Evolutionary conservation across 2,797 vertebrate species (phyloP).

Genomic region (Notolabrus celidotus): DNA sequence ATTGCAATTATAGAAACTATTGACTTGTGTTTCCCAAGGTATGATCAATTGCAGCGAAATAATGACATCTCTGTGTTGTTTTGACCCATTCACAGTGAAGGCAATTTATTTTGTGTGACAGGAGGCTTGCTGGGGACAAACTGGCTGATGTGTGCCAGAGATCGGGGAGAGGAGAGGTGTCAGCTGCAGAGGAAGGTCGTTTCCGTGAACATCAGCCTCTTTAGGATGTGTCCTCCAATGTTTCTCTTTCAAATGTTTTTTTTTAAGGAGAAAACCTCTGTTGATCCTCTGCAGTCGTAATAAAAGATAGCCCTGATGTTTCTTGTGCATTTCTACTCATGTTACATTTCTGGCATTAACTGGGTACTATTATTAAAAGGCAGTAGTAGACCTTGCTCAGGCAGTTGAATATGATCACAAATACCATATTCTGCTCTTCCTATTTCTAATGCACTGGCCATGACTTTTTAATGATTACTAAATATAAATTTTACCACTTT

Average conservation of each 20-base stretch:
- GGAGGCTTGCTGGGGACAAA: conserved; percentile 82
- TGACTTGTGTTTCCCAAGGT: conserved; percentile 88
- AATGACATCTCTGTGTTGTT: conserved; percentile 89
- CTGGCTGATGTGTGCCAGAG: conserved; percentile 78
- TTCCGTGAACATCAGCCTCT: conserved; percentile 43
- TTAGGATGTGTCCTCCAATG: conserved; percentile 17
- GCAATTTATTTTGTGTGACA: conserved; percentile 90
- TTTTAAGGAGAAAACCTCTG: neutral
- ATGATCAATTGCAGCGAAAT: conserved; percentile 89
- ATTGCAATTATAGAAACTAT: conserved; percentile 89
- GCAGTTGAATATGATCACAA: neutral
- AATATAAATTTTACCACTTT: neutral
- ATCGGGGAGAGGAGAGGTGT: conserved; percentile 68
- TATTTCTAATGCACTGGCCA: neutral
- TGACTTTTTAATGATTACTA: too few relatives aligned
- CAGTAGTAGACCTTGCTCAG: neutral
- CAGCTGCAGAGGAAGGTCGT: conserved; percentile 68
- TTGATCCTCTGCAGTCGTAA: neutral
- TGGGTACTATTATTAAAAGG: neutral
- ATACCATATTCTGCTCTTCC: neutral
- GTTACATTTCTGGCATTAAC: neutral
- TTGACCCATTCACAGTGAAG: conserved; percentile 86
- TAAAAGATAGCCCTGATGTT: neutral
- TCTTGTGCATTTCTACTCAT: neutral
- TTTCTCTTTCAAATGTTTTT: neutral